phyloP scores from a whole-genome alignment of 2,797 vertebrate species.

The Gastrophryne carolinensis region DNA sequence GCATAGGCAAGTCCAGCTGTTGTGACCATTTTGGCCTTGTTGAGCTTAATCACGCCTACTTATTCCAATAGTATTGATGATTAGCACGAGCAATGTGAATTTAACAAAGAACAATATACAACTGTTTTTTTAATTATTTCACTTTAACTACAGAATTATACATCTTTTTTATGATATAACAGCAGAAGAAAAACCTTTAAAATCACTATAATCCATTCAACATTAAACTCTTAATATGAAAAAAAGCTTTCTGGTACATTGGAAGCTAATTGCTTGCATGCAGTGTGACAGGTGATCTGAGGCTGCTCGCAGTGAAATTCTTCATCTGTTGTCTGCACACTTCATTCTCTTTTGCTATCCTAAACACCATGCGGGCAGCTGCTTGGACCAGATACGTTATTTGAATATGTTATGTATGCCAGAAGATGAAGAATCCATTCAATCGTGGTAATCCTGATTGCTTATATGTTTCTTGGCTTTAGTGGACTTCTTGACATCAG shows the following conservation, averaged over 20 bases:
- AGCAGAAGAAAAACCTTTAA: conserved; percentile 40
- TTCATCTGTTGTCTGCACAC: conserved; percentile 40
- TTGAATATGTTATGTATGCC: background rate
- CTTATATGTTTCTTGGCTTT: no score
- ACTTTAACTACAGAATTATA: no score
- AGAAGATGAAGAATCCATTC: background rate
- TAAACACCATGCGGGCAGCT: conserved; percentile 13
- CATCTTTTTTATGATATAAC: conserved; percentile 42
- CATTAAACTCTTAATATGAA: conserved; percentile 57
- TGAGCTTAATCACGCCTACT: no score
- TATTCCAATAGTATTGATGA: no score
- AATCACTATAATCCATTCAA: conserved; percentile 51
- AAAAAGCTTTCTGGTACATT: conserved; percentile 56
- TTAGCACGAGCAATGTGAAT: no score
- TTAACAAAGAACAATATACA: no score
- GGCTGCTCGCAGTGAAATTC: conserved; percentile 40
- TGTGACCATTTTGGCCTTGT: no score
- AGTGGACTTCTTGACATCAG: no score
- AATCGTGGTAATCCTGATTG: background rate
- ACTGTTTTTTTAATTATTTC: no score
- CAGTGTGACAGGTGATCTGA: conserved; percentile 56
- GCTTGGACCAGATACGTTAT: conserved; percentile 4
- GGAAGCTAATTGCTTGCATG: conserved; percentile 57
- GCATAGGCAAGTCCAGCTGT: no score
- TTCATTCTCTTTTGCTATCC: conserved; percentile 23